Evolutionary conservation across 1,140 invertebrate genomes (phyloP).

Genomic region (Rhyzopertha dominica): DNA sequence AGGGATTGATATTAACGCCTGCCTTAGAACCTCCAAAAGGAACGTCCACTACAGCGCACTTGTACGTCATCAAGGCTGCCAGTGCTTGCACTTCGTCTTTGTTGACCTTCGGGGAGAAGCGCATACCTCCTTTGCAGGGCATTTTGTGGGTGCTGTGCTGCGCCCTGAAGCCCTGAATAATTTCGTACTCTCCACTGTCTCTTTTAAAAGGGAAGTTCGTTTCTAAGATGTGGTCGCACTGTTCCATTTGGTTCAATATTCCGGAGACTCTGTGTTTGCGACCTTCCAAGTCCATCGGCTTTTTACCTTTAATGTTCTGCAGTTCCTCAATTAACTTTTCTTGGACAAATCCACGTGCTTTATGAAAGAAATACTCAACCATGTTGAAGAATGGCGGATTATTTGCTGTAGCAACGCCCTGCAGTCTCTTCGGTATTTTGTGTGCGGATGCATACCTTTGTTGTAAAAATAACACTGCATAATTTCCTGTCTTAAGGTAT

Average conservation of each 20-base stretch:
- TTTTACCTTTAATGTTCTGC: constrained; percentile 43
- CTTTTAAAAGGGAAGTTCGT: constrained; percentile 74
- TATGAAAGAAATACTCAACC: constrained; percentile 70
- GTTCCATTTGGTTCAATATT: constrained; percentile 60
- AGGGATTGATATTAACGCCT: constrained; percentile 79
- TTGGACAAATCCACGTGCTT: constrained; percentile 58
- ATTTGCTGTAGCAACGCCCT: constrained; percentile 51
- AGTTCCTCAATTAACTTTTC: constrained; percentile 62
- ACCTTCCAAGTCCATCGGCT: constrained; percentile 57
- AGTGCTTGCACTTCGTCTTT: constrained; percentile 86
- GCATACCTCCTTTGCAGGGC: constrained; percentile 88
- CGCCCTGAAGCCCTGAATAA: constrained; percentile 75
- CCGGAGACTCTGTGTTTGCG: constrained; percentile 60
- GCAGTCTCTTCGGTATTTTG: constrained; percentile 57
- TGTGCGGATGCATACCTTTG: constrained; percentile 39
- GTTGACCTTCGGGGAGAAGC: constrained; percentile 89
- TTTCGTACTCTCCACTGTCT: constrained; percentile 74
- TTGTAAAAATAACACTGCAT: no score
- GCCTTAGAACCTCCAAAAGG: constrained; percentile 83
- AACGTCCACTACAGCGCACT: constrained; percentile 75
- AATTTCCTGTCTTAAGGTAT: no score
- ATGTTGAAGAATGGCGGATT: constrained; percentile 65
- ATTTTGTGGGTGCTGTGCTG: constrained; percentile 79
- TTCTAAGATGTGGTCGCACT: constrained; percentile 67
- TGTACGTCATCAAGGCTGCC: constrained; percentile 85